Percentiles rank a stretch among this genome's conserved stretches.
phyloP scores from a whole-genome alignment of 2,797 vertebrate species.

The Antrozous pallidus region DNA sequence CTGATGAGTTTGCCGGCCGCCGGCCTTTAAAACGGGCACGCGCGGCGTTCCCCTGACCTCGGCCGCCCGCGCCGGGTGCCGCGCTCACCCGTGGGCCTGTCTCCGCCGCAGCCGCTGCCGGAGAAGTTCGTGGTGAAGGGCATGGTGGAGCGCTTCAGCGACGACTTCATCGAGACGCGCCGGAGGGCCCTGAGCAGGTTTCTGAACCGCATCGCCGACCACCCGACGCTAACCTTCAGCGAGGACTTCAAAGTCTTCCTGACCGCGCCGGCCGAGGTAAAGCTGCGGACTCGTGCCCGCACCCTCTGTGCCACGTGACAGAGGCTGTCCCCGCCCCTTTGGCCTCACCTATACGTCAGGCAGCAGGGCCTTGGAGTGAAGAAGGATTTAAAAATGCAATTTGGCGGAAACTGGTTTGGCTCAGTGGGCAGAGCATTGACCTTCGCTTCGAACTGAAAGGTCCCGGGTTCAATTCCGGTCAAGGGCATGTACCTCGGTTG shows the following conservation, averaged over 20 bases:
- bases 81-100: background rate
- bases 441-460: too few species aligned
- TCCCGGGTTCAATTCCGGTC: too few species aligned
- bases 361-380: background rate
- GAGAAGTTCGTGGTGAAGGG: constrained; percentile 98
- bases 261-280: constrained; percentile 89
- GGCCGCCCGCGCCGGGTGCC: background rate
- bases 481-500: too few species aligned
- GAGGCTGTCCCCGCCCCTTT: background rate
- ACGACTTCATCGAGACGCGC: constrained; percentile 95
- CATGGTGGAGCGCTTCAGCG: constrained; percentile 96
- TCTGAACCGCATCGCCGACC: constrained; percentile 91
- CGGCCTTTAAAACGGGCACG: too few species aligned
- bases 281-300: constrained; percentile 36
- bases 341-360: background rate
- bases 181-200: constrained; percentile 93
- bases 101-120: constrained; percentile 89
- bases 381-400: background rate
- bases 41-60: background rate
- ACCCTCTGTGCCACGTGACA: background rate
- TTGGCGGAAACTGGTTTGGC: too few species aligned
- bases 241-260: constrained; percentile 95
- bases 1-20: too few species aligned
- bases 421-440: too few species aligned
- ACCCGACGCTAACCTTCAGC: constrained; percentile 93